Evolutionary conservation across 2,888 invertebrate species (phyloP), one percentile per base, ranked within the genome.

Genomic region (Drosophila neutralis): DNA sequence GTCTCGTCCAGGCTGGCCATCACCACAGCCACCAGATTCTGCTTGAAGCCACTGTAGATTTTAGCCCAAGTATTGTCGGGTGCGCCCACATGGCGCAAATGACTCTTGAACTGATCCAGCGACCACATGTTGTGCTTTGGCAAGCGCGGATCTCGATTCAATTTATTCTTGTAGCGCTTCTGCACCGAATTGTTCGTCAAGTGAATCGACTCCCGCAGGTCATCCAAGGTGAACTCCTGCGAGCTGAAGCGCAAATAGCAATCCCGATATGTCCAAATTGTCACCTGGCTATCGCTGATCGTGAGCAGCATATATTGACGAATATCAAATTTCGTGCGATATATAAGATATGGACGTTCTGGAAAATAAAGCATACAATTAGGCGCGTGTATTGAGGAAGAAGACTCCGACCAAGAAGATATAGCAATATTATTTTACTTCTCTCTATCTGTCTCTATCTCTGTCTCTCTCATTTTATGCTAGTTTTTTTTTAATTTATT

Each of bases 281-380:
- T 95, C 58, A 98, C 93, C 0, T 96, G 97, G 80, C 94, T 95
- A 81, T 95, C 96, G 48, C 96, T 76, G 11, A 93, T 97, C 0
- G 97, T 96, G 5, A 92, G 67, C 60, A 98, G 93, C 92, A 97
- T 97, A 95, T 98, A 98, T 93, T 97, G 97, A 11, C 98, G 95
- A 75, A 98, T 97, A 90, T 98, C 98, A 91, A 98, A 98, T 93
- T 98, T 98, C 0, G 97, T 97, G 72, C 96, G 95, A 91, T 97
- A 95, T 48, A 98, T 95, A 52, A 98, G 93, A 53, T 97, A 92
- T 1, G 98, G 98, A 53, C 96, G 95, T 93, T 97, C 97, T 97
- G 93, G 2, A 40, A 15, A 15, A 24, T 4, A 49, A 7, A 59
- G 52, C 31, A 54, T 49, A 49, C 7, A 3, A 21, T 33, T 49